phyloP scores from a whole-genome alignment of 2,797 vertebrate species.

The Nyctibius grandis region DNA sequence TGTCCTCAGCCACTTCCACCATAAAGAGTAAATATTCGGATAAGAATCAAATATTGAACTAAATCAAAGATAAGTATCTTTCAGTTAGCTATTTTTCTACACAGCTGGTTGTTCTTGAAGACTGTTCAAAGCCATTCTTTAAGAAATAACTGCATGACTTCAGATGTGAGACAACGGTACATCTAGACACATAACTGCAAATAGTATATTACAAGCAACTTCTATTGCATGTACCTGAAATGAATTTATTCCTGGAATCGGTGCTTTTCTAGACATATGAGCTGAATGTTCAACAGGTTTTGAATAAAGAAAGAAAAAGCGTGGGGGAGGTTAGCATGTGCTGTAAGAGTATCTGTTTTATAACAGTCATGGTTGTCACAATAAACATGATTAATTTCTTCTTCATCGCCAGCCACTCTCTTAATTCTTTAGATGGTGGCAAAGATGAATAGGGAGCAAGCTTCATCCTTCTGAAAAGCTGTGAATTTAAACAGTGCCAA shows the following conservation, averaged over 20 bases:
- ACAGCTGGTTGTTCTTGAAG: background rate
- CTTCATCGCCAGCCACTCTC: slow-evolving; percentile 51
- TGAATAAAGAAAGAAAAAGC: background rate
- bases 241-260: background rate
- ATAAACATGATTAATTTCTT: slow-evolving; percentile 66
- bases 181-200: background rate
- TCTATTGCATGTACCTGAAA: background rate
- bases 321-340: background rate
- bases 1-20: background rate
- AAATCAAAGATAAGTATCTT: background rate
- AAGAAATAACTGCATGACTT: background rate
- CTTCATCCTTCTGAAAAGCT: slow-evolving; percentile 27
- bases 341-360: slow-evolving; percentile 59
- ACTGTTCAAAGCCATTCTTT: background rate
- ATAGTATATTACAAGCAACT: background rate
- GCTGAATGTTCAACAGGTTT: background rate
- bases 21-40: background rate
- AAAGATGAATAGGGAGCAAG: slow-evolving; percentile 46
- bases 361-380: slow-evolving; percentile 58
- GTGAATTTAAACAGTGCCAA: slow-evolving; percentile 36
- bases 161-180: background rate
- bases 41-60: background rate
- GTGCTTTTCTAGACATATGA: background rate
- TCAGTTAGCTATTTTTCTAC: background rate
- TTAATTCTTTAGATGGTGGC: slow-evolving; percentile 48